A percentile compares a stretch with the other conserved stretches of the same genome.
These are phyloP conservation scores for Hyperoplus lanceolatus DNA, from an alignment of 2,797 vertebrate genomes.

Conservation along the genomic window DNA sequence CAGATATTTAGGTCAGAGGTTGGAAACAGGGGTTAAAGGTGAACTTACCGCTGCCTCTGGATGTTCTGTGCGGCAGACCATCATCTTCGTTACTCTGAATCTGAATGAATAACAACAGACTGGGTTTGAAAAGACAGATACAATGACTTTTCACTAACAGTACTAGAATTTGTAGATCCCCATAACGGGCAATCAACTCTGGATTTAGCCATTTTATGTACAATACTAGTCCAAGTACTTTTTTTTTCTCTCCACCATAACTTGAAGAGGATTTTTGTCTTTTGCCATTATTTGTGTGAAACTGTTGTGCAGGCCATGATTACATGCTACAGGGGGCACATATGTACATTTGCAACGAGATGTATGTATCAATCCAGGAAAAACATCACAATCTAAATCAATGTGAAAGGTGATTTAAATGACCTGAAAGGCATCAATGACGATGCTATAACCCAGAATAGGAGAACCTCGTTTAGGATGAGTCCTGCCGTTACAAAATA, in stretches of 20 bases:
- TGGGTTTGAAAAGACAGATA: slow-evolving; percentile 21
- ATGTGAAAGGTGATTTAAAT: not conserved
- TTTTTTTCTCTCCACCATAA: not conserved
- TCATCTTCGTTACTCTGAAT: slow-evolving; percentile 96
- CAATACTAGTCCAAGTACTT: not conserved
- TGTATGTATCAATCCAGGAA: not conserved
- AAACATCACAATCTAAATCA: not conserved
- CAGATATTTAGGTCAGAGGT: not conserved
- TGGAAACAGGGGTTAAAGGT: not conserved
- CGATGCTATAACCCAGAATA: not conserved
- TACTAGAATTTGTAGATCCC: no score
- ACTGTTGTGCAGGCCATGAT: slow-evolving; percentile 6
- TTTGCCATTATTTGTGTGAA: slow-evolving; percentile 36
- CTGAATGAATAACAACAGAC: slow-evolving; percentile 75
- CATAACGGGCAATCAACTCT: no score
- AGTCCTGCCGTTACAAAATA: not conserved
- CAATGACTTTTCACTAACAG: not conserved
- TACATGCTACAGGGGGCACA: not conserved
- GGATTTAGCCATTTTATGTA: not conserved
- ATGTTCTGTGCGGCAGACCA: slow-evolving; percentile 57
- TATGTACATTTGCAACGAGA: slow-evolving; percentile 6
- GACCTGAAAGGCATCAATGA: not conserved
- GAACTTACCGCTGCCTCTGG: slow-evolving; percentile 77
- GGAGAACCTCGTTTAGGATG: slow-evolving; percentile 2
- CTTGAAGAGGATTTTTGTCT: not conserved